phyloP scores from a whole-genome alignment of 2,113 vertebrate species.

The Apistogramma diplotaenia region DNA sequence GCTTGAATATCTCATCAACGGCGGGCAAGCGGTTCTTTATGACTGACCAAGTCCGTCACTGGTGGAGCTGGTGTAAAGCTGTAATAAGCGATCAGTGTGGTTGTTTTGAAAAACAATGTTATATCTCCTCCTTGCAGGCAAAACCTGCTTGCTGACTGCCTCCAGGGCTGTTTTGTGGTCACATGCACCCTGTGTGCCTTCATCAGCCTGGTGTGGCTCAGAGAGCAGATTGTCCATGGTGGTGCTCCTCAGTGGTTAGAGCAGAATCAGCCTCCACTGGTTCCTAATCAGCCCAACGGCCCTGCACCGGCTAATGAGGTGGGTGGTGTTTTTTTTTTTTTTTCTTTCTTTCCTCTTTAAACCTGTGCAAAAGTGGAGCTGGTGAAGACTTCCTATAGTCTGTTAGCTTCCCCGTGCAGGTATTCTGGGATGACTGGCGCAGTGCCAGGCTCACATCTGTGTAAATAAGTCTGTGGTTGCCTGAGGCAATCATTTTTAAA shows the following conservation, averaged over 20 bases:
- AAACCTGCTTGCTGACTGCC: slow-evolving; percentile 93
- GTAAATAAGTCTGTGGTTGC: neutral
- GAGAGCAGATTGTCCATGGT: slow-evolving; percentile 95
- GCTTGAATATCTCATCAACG: neutral
- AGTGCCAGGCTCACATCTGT: neutral
- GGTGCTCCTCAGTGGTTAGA: slow-evolving; percentile 95
- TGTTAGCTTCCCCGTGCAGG: neutral
- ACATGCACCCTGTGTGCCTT: slow-evolving; percentile 97
- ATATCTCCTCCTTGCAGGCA: slow-evolving; percentile 75
- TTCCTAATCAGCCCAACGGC: slow-evolving; percentile 75
- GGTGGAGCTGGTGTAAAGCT: neutral
- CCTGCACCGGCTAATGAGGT: slow-evolving; percentile 88
- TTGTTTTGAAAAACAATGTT: neutral
- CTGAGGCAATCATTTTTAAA: neutral
- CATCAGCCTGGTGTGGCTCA: slow-evolving; percentile 96
- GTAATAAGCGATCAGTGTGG: neutral
- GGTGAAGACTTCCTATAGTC: neutral
- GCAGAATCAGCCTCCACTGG: slow-evolving; percentile 85
- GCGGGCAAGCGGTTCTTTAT: neutral
- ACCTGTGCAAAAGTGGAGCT: neutral
- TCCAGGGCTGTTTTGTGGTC: slow-evolving; percentile 97
- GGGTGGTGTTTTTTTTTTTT: neutral
- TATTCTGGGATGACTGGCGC: neutral
- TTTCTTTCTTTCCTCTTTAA: neutral
- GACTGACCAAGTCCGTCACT: neutral